Conservation (phyloP, 2,888 invertebrate genomes). For the Cataglyphis altisquamis region DNA sequence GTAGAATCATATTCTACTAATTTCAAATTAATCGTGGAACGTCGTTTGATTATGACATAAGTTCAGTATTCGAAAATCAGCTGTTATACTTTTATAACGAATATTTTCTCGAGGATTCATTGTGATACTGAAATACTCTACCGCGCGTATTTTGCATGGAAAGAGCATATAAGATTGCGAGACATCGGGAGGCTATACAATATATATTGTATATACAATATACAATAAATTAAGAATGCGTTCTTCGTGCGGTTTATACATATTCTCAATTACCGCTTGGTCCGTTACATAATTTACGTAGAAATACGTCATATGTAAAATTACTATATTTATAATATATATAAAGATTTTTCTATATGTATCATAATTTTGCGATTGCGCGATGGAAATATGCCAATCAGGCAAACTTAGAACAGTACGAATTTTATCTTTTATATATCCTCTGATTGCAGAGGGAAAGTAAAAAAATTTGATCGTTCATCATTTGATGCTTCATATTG, state of each 20-base stretch:
- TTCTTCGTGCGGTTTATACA: constrained; percentile 19
- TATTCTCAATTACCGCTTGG: constrained; percentile 67
- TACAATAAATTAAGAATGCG: constrained; percentile 48
- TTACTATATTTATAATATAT: constrained; percentile 42
- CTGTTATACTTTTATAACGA: constrained; percentile 1
- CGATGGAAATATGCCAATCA: not conserved
- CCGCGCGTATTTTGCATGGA: not conserved
- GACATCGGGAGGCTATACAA: constrained; percentile 4
- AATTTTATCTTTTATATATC: constrained; percentile 4
- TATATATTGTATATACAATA: constrained; percentile 19
- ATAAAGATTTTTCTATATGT: constrained; percentile 21
- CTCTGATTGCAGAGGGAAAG: not conserved
- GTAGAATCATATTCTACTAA: not conserved
- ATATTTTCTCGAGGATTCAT: constrained; percentile 14
- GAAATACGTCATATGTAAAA: constrained; percentile 73
- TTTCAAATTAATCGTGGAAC: not conserved
- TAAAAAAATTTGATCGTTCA: constrained; percentile 15
- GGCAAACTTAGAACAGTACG: not conserved
- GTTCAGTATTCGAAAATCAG: not conserved
- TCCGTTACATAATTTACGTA: constrained; percentile 73
- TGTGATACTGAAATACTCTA: not conserved
- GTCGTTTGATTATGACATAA: constrained; percentile 1
- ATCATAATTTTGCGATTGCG: not conserved
- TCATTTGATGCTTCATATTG: not conserved
- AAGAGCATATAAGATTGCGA: not conserved